Evolutionary conservation across 2,113 vertebrate species (phyloP).

Genomic region (Turnix velox): DNA sequence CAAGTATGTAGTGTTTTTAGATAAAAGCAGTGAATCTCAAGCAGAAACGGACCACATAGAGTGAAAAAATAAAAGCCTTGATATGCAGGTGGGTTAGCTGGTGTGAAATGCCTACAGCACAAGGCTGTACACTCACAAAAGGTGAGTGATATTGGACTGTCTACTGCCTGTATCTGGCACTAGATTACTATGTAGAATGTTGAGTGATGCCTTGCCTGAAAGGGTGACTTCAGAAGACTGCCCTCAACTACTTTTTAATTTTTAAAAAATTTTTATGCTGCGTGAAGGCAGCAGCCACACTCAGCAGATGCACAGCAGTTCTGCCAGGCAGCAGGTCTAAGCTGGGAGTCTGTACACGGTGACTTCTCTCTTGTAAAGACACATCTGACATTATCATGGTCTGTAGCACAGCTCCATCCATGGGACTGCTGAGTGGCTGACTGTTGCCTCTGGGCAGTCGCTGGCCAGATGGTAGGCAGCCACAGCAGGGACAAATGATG

Average conservation of each 20-base stretch:
- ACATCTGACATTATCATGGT: not conserved
- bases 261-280: not conserved
- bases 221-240: not conserved
- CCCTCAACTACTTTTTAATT: accelerated
- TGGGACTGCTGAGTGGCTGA: not conserved
- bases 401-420: not conserved
- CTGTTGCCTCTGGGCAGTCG: not conserved
- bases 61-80: not conserved
- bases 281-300: not conserved
- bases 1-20: not conserved
- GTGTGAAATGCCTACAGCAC: not conserved
- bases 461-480: accelerated
- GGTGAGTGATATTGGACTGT: accelerated
- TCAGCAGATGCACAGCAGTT: accelerated
- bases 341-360: not conserved
- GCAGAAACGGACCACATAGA: not conserved
- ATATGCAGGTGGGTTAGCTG: not conserved
- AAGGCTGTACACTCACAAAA: too few relatives aligned
- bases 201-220: not conserved
- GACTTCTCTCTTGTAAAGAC: not conserved
- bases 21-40: not conserved
- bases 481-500: not conserved
- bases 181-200: not conserved
- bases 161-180: not conserved
- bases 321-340: not conserved